phyloP scores from a whole-genome alignment of 53 echinoderm and acorn worm species.

The Henricia sp. region DNA sequence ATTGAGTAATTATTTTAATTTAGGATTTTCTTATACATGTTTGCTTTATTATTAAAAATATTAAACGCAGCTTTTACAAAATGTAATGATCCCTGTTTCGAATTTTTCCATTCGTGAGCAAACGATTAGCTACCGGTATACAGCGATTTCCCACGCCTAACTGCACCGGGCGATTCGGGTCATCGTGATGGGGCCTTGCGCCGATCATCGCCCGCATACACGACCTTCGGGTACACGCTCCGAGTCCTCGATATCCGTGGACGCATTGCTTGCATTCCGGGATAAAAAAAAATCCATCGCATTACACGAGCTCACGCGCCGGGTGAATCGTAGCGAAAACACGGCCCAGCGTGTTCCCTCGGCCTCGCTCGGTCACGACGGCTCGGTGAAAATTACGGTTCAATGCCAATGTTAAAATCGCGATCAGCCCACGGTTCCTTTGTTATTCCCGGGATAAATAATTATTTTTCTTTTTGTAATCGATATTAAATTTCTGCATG shows the following conservation, averaged over 20 bases:
- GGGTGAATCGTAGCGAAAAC: conserved; percentile 45
- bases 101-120: too few species aligned
- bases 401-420: conserved; percentile 27
- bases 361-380: conserved; percentile 2
- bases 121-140: too few species aligned
- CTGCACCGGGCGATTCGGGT: conserved; percentile 13
- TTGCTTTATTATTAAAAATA: too few species aligned
- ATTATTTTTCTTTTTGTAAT: too few species aligned
- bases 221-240: conserved; percentile 6
- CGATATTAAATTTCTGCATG: too few species aligned
- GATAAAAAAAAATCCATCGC: conserved; percentile 31
- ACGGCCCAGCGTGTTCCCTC: conserved; percentile 9
- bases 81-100: too few species aligned
- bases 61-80: too few species aligned
- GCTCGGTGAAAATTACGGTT: not conserved
- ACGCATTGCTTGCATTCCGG: not conserved
- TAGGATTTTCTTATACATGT: too few species aligned
- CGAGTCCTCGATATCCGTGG: not conserved
- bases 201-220: not conserved
- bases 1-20: too few species aligned
- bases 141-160: not conserved
- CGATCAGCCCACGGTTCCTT: conserved; percentile 6
- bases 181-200: not conserved
- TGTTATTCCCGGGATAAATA: too few species aligned
- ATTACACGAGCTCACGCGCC: conserved; percentile 55